These are phyloP conservation scores for Hyperoplus immaculatus DNA, from an alignment of 2,797 vertebrate species.

Conservation along the genomic window DNA sequence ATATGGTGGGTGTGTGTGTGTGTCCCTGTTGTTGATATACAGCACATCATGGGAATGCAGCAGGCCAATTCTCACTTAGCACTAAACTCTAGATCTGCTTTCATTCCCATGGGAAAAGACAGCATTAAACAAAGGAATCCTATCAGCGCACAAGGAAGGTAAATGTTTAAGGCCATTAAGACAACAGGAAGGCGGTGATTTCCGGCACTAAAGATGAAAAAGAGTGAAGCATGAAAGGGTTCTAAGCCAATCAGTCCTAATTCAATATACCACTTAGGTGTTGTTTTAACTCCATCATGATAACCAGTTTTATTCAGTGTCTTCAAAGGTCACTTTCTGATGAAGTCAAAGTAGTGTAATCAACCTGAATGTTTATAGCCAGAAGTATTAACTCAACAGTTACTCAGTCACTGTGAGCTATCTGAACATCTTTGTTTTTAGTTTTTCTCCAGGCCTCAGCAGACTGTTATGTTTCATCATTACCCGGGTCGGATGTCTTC, in stretches of 20 bases:
- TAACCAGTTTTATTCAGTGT: constrained; percentile 81
- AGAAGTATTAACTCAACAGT: constrained; percentile 77
- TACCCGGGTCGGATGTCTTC: constrained; percentile 51
- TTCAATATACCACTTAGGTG: constrained; percentile 83
- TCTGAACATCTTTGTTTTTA: constrained; percentile 46
- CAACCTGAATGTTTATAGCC: constrained; percentile 77
- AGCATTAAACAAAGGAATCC: constrained; percentile 77
- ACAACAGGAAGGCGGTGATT: constrained; percentile 85
- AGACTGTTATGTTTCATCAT: constrained; percentile 66
- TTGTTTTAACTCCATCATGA: constrained; percentile 83
- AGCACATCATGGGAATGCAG: constrained; percentile 67
- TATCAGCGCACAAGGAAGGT: constrained; percentile 75
- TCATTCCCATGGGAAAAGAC: constrained; percentile 83
- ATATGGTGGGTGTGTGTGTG: constrained; percentile 2
- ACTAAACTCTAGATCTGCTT: constrained; percentile 60
- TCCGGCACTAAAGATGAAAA: constrained; percentile 83
- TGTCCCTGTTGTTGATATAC: constrained; percentile 43
- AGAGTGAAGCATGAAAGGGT: constrained; percentile 69
- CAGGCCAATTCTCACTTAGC: constrained; percentile 65
- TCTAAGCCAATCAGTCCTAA: constrained; percentile 83
- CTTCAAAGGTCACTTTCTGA: constrained; percentile 83
- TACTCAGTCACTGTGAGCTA: constrained; percentile 67
- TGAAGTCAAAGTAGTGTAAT: constrained; percentile 83
- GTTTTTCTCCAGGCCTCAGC: constrained; percentile 47
- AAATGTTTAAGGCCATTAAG: constrained; percentile 79